Conservation (phyloP, 2,797 vertebrate species). For the Pangasius larnaudii region DNA sequence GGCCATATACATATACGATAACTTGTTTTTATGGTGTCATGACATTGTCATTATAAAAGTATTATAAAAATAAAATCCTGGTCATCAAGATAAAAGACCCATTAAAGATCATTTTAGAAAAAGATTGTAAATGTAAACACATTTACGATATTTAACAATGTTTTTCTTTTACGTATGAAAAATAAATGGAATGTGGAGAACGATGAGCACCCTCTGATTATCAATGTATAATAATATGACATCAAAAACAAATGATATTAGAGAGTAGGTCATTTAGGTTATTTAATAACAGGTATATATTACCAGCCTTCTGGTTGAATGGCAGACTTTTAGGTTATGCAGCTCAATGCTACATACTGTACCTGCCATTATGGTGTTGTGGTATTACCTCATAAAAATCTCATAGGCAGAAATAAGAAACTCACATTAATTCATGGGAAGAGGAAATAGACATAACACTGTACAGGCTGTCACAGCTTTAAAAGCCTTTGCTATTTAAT, state of each 20-base stretch:
- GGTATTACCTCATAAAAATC: background rate
- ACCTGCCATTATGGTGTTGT: background rate
- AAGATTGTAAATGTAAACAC: background rate
- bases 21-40: background rate
- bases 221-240: background rate
- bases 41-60: background rate
- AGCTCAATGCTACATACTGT: background rate
- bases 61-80: background rate
- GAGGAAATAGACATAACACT: background rate
- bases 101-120: background rate
- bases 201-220: background rate
- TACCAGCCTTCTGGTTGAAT: background rate
- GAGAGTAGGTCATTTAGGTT: background rate
- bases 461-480: background rate
- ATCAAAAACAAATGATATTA: background rate
- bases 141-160: background rate
- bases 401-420: background rate
- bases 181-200: background rate
- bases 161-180: background rate
- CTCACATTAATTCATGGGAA: background rate
- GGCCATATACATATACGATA: background rate
- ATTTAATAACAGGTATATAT: background rate
- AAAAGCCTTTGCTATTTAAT: background rate
- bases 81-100: background rate
- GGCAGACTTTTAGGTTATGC: background rate